Base-by-base conservation (phyloP, 2,113 vertebrate species). In the Halcyon malimbica region DNA sequence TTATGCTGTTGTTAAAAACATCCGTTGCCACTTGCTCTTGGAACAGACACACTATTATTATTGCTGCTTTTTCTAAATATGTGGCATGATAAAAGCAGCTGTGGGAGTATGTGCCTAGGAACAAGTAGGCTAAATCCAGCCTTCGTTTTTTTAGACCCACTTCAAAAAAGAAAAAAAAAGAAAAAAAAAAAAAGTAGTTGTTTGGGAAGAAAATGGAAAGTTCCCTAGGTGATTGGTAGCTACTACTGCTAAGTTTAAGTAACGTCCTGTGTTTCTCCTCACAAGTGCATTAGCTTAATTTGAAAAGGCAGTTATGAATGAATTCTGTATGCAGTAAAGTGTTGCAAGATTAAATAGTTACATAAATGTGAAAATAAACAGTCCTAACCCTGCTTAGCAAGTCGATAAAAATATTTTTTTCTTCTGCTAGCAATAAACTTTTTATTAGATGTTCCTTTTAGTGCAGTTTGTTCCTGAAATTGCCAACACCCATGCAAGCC, bases 291-390 rank as follows among this genome's bases (percentile, higher is more conserved):
- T 41, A 77, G 54, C 46, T 93, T 95, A 77, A 86, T 94, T 92
- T 92, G 85, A 67, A 88, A 88, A 86, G 64, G 54, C 71, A 88
- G 46, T 51, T 84, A 37, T 80, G 87, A 90, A 87, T 89, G 26
- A 84, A 70, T 94, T 90, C 89, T 88, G 31, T 89, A 62, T 3
- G 19, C 50, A 63, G 31, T 80, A 74, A n/a, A 5, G 19, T 85
- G 39, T 73, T 74, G 46, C 71, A 29, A 81, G 71, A 83, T 83
- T 83, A 57, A 91, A 73, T 62, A 73, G 57, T 93, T 89, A 67
- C 42, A 46, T 79, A 90, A 96, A 88, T 85, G 54, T 35, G 85
- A 83, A 93, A 80, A 37, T 67, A 89, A 96, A 82, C 44, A 73
- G 60, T 77, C 28, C 44, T 93, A 83, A 83, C 37, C 37, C 59